These are phyloP conservation scores for Holothuria scabra DNA, from an alignment of 53 echinoderm and acorn worm species.

Conservation along the genomic window DNA sequence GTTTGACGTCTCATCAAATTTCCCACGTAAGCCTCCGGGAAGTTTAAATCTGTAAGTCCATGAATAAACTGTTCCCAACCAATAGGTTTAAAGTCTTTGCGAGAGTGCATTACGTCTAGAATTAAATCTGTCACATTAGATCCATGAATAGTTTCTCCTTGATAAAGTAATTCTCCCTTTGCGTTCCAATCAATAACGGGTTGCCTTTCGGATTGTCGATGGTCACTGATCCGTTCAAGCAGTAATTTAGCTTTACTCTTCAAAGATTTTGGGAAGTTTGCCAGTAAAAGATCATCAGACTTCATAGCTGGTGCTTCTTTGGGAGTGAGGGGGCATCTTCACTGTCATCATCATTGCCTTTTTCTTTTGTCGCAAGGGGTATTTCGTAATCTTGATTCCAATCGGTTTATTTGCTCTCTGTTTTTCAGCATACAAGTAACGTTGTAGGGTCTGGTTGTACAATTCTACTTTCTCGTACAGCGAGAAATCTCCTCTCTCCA, in stretches of 20 bases:
- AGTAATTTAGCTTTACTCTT: background rate
- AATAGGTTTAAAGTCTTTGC: constrained; percentile 7
- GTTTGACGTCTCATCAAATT: background rate
- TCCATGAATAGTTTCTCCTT: background rate
- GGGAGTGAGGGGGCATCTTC: background rate
- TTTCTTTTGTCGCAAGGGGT: background rate
- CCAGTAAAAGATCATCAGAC: background rate
- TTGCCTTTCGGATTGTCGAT: background rate
- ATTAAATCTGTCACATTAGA: constrained; percentile 7
- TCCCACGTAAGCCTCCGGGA: constrained; percentile 6
- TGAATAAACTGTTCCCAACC: background rate
- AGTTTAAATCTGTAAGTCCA: background rate
- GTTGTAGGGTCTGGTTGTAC: constrained; percentile 52
- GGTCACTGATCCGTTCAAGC: background rate
- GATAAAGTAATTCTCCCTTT: background rate
- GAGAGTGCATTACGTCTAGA: constrained; percentile 5
- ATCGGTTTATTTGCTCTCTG: no score
- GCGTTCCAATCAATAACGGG: background rate
- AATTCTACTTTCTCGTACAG: constrained; percentile 41
- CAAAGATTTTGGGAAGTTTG: background rate
- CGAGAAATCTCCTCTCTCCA: background rate
- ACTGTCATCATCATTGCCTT: no score
- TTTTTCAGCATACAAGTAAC: constrained; percentile 13
- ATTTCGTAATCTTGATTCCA: no score
- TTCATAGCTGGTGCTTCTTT: background rate